Base-by-base conservation (phyloP, 2,888 invertebrate genomes). In the Dicyrtoma fusca region DNA sequence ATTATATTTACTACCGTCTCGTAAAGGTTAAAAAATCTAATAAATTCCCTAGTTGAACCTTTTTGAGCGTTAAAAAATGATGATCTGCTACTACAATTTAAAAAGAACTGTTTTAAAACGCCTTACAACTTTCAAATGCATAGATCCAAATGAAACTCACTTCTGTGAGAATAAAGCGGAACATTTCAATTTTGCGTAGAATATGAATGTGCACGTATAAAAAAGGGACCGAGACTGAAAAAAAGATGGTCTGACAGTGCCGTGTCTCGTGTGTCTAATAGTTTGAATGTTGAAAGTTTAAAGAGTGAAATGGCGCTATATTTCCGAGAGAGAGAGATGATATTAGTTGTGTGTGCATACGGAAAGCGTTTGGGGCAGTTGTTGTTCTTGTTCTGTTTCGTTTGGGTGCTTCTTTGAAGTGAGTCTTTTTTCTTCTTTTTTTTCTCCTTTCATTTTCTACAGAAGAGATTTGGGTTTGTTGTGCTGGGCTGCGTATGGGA, bases 221-320 rank as follows among this genome's bases (percentile, higher is more conserved):
- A 19, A 53, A 21, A 3, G 1, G 19, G 55, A 13, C 3, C 3
- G 19, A 55, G 55, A 49, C 3, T 4, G 49, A 49, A 17, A 49
- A 4, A 13, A 17, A 49, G 26, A 61, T 34, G 17, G 61, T 61
- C 34, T 61, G 25, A 42, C 25, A 61, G 34, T 25, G 26, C 42
- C 34, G 26, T n/a, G 13, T 34, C n/a, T n/a, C n/a, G n/a, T n/a
- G n/a, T n/a, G n/a, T 57, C 42, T 26, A 19, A n/a, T 42, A n/a
- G 17, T 61, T 61, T 34, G 61, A 61, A 61, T 34, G 6, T 61
- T 34, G 61, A 61, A 61, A 61, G 6, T 34, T 61, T n/a, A 61
- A 61, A 61, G 42, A 61, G 61, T 42, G 57, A 62, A 3, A 1
- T 51, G 51, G 51, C 47, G 13, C 14, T 47, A 13, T 8, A 45